These are phyloP conservation scores for Agrypnia vestita DNA, from an alignment of 1,140 invertebrate species.

Conservation along the genomic window DNA sequence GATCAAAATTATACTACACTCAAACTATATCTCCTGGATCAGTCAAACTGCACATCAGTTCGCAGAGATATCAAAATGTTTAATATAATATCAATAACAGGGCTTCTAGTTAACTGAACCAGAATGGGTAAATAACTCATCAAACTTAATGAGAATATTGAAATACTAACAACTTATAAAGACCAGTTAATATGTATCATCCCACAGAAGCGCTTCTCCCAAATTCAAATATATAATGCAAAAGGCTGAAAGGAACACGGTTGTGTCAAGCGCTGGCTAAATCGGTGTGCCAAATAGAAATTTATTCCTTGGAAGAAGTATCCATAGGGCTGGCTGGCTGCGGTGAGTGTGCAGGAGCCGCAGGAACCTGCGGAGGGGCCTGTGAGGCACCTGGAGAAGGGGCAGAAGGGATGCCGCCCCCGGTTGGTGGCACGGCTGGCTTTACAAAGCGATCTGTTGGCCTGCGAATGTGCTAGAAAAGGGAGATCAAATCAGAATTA, in stretches of 20 bases:
- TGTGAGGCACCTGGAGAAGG: constrained; percentile 52
- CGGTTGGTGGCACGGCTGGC: constrained; percentile 76
- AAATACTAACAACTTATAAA: constrained; percentile 28
- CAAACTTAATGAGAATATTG: neutral
- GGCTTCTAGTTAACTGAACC: no score
- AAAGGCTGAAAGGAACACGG: constrained; percentile 8
- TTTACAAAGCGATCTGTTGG: constrained; percentile 86
- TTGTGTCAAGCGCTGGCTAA: neutral
- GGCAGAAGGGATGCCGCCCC: constrained; percentile 60
- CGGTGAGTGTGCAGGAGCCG: constrained; percentile 64
- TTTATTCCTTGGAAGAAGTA: constrained; percentile 68
- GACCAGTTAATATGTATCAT: constrained; percentile 16
- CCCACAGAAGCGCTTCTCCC: neutral
- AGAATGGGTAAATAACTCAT: neutral
- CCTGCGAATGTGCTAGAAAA: constrained; percentile 73
- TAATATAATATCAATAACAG: no score
- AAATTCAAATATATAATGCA: constrained; percentile 9
- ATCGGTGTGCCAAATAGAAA: no score
- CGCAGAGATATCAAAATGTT: no score
- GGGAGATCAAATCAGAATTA: neutral
- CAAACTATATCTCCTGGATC: no score
- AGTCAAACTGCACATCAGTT: no score
- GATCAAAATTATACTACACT: no score
- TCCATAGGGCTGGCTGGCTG: constrained; percentile 81
- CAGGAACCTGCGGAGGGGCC: neutral